These are phyloP conservation scores for Gortyna flavago DNA, from an alignment of 2,888 invertebrate genomes.

Conservation along the genomic window DNA sequence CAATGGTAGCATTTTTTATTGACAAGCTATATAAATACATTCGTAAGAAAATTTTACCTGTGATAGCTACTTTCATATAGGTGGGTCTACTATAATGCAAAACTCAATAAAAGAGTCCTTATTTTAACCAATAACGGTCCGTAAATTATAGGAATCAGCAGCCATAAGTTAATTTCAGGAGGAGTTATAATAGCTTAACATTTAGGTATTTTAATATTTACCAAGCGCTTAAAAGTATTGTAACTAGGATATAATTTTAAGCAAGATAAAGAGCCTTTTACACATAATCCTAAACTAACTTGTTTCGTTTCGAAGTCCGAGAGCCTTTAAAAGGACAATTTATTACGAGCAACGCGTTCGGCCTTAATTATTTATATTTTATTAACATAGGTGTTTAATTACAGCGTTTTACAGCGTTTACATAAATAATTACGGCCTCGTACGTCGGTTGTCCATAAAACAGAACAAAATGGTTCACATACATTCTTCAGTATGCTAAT, in stretches of 20 bases:
- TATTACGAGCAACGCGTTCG: conserved; percentile 33
- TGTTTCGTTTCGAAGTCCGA: conserved; percentile 28
- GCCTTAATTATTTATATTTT: conserved; percentile 51
- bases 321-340: conserved; percentile 42
- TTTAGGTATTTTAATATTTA: conserved; percentile 1
- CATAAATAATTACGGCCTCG: conserved; percentile 49
- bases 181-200: conserved; percentile 15
- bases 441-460: conserved; percentile 43
- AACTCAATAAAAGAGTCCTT: not conserved
- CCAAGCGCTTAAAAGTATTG: conserved; percentile 5
- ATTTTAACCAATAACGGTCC: not conserved
- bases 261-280: conserved; percentile 21
- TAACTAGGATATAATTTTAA: conserved; percentile 14
- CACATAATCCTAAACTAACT: conserved; percentile 42
- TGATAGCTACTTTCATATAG: not conserved
- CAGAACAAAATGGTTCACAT: conserved; percentile 37
- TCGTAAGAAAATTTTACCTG: not conserved
- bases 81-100: not conserved
- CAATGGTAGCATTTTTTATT: not conserved
- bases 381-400: conserved; percentile 60
- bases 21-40: not conserved
- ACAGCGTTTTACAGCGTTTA: conserved; percentile 56
- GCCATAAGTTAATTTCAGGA: not conserved
- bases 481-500: conserved; percentile 38
- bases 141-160: not conserved